Evolutionary conservation across 2,797 vertebrate species (phyloP).

Genomic region (Luscinia luscinia): DNA sequence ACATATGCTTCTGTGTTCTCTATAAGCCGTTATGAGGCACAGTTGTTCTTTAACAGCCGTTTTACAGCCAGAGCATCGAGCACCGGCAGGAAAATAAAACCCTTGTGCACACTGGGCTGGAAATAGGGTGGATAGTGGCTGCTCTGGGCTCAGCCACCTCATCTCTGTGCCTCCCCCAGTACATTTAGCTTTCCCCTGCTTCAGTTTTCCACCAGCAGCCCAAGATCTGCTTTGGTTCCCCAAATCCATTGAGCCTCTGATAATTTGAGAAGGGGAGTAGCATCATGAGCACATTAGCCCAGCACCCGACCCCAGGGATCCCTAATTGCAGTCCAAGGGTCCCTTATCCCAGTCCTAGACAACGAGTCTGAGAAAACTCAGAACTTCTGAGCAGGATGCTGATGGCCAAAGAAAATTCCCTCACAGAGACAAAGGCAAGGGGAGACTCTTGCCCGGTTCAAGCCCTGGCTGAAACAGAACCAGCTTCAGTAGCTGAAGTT

Average conservation of each 20-base stretch:
- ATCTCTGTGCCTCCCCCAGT: background rate
- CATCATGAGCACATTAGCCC: background rate
- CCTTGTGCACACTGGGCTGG: background rate
- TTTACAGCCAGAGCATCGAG: slow-evolving; percentile 24
- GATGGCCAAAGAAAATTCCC: background rate
- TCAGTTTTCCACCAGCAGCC: background rate
- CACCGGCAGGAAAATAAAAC: background rate
- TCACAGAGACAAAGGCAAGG: background rate
- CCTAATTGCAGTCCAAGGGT: background rate
- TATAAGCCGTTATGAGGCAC: background rate
- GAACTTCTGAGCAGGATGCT: background rate
- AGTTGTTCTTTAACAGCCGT: slow-evolving; percentile 24
- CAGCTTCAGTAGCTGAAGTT: background rate
- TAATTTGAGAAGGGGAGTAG: background rate
- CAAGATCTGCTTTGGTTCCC: background rate
- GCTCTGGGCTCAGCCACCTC: background rate
- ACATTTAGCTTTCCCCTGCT: background rate
- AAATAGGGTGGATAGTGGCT: background rate
- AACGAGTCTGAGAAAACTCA: background rate
- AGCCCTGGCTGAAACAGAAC: background rate
- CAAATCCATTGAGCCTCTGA: background rate
- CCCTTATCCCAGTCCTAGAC: background rate
- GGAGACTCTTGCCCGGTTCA: background rate
- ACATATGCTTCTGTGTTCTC: slow-evolving; percentile 38
- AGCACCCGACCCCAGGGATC: rapidly evolving